Percentiles rank a stretch among this genome's conserved stretches.
Evolutionary conservation across 2,888 invertebrate species (phyloP).

Genomic region (Lamellibrachia columna): DNA sequence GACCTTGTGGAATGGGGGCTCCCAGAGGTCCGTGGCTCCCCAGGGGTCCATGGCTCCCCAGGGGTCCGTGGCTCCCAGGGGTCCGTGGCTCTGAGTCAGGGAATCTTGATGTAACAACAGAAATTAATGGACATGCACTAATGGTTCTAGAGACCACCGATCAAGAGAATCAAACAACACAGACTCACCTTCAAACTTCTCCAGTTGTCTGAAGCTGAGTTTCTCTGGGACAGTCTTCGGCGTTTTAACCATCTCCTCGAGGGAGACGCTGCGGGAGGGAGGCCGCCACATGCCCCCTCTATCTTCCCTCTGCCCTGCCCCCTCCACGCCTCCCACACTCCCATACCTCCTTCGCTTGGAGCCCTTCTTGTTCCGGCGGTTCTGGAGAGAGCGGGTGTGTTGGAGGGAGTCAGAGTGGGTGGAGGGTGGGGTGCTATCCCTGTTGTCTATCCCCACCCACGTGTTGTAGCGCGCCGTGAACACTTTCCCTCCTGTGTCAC

Average conservation of each 20-base stretch:
- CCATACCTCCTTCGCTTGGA: background rate
- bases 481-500: slow-evolving; percentile 1
- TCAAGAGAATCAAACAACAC: background rate
- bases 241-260: slow-evolving; percentile 69
- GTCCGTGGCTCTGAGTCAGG: too few relatives aligned
- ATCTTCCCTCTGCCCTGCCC: background rate
- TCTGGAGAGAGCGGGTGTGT: background rate
- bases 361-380: background rate
- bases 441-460: slow-evolving; percentile 9
- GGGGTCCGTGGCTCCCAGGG: too few relatives aligned
- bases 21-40: too few relatives aligned
- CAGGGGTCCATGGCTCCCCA: too few relatives aligned
- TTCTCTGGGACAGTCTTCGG: slow-evolving; percentile 86
- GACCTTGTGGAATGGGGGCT: too few relatives aligned
- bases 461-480: slow-evolving; percentile 16
- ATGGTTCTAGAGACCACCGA: background rate
- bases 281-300: slow-evolving; percentile 24
- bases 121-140: too few relatives aligned
- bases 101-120: too few relatives aligned
- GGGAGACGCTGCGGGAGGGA: slow-evolving; percentile 39
- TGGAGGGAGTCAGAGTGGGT: background rate
- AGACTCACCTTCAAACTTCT: slow-evolving; percentile 89
- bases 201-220: slow-evolving; percentile 84
- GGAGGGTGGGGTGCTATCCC: background rate
- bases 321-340: background rate